phyloP scores from a whole-genome alignment of 2,113 vertebrate genomes.

The Chionis minor region DNA sequence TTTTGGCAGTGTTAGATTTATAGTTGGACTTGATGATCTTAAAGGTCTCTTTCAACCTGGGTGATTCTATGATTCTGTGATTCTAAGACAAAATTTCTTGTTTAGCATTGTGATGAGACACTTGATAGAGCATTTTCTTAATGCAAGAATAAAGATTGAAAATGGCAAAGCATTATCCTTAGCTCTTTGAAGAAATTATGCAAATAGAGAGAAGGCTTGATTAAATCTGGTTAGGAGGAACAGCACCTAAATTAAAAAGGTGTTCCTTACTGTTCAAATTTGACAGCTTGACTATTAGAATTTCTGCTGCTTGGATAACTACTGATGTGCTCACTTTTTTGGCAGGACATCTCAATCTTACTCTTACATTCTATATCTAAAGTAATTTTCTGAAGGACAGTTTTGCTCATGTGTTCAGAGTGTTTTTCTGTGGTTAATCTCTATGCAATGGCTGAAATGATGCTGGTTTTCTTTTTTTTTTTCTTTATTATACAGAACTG shows the following conservation, averaged over 20 bases:
- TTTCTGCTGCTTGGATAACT: neutral
- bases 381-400: neutral
- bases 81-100: neutral
- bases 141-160: neutral
- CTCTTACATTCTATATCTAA: neutral
- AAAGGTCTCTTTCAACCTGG: no score
- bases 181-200: neutral
- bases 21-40: no score
- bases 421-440: neutral
- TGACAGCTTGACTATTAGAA: conserved; percentile 26
- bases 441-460: neutral
- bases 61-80: no score
- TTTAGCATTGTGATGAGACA: neutral
- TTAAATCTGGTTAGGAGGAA: conserved; percentile 23
- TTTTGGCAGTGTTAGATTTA: no score
- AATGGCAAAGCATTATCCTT: neutral
- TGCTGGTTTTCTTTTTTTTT: neutral
- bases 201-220: neutral
- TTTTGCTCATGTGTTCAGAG: neutral
- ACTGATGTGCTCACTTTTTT: neutral
- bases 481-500: neutral
- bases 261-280: conserved; percentile 28
- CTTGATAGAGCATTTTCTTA: neutral
- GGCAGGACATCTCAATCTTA: neutral
- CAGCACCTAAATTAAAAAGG: conserved; percentile 5